phyloP scores from a whole-genome alignment of 2,113 vertebrate genomes.

The Sialia sialis region DNA sequence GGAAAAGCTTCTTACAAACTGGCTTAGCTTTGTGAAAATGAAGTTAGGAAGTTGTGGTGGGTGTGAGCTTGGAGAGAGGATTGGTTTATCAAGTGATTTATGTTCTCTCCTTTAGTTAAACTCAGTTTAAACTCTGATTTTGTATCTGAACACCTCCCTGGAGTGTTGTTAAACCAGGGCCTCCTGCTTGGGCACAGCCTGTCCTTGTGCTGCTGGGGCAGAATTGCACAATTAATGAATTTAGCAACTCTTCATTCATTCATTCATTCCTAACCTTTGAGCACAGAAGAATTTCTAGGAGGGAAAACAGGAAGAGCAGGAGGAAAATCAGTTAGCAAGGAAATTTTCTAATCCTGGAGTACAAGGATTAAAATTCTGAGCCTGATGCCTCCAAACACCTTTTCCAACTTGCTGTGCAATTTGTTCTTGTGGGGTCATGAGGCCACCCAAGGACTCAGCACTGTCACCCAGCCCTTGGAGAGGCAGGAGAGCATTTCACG shows the following conservation, averaged over 20 bases:
- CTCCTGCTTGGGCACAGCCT: not conserved
- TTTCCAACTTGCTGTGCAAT: not conserved
- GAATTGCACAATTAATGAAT: not conserved
- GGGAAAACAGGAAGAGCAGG: not conserved
- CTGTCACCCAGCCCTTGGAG: not conserved
- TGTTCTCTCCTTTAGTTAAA: not conserved
- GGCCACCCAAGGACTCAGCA: not conserved
- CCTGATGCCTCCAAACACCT: not conserved
- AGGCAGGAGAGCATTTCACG: not conserved
- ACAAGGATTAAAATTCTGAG: not conserved
- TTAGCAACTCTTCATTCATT: not conserved
- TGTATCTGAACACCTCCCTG: not conserved
- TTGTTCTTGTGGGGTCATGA: not conserved
- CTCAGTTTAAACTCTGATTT: not conserved
- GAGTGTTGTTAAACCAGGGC: not conserved
- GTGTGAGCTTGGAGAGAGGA: not conserved
- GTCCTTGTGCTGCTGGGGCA: not conserved
- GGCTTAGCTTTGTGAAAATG: not conserved
- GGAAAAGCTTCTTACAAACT: not conserved
- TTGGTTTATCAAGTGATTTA: not conserved
- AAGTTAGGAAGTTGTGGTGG: not conserved
- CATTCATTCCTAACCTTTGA: not conserved
- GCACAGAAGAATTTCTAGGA: not conserved
- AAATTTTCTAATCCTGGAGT: not conserved
- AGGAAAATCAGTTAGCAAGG: not conserved